Evolutionary conservation across 1,140 invertebrate genomes (phyloP), one percentile per base, ranked within the genome.

Genomic region (Trichonephila clavipes): DNA sequence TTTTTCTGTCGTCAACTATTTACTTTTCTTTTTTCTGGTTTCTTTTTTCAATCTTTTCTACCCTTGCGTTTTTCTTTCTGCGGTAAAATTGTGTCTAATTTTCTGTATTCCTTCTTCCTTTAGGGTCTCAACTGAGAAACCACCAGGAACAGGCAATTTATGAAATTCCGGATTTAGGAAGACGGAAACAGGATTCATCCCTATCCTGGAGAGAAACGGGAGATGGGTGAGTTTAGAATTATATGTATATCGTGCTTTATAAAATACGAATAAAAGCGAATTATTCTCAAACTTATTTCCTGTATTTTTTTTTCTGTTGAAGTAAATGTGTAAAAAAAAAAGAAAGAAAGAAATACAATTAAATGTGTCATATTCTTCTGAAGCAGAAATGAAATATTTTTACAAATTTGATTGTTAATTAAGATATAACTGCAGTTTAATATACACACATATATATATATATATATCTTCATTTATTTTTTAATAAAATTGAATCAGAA

Each of bases 131-230:
- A 40, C 40, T 89, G 10, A 86, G 87, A n/a, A 82, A 44, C n/a
- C 87, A 90, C 44, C 87, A 83, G 24, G 93, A 94, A 21, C 87
- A 94, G 44, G 93, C 93, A 64, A 94, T 94, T 85, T 94, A 94
- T 59, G 93, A 94, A 59, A 62, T 94, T 69, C 93, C 93, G 24
- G 93, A 94, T 69, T 34, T 89, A 19, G 88, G 72, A 59, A 82
- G 93, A 21, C 64, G 87, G 61, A 94, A 94, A 90, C 87, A 90
- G 86, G 88, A 94, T 88, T 58, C 83, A 10, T 61, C 72, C 21
- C 61, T 88, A 90, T 89, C 87, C 44, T 94, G 87, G 87, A 83
- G 93, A 85, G 87, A 89, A 58, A 40, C 72, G 40, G 93, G 88
- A 85, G 87, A 94, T 34, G 88, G 87, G 93, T 94, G 40, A 93